Base-by-base conservation (phyloP, 2,113 vertebrate genomes). In the Meriones unguiculatus region DNA sequence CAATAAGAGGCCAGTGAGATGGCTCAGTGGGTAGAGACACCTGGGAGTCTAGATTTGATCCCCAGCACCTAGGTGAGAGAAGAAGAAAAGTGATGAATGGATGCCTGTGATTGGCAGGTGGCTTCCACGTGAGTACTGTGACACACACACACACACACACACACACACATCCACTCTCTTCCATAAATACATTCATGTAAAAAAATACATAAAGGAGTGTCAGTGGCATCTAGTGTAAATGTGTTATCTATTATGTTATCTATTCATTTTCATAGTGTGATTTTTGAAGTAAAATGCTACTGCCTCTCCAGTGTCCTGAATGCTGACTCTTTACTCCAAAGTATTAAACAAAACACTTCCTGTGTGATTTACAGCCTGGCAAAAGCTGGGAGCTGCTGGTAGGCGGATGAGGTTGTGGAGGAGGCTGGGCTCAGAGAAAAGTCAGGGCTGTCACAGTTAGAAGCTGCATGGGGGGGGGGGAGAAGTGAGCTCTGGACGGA, bases 261-360 rank as follows among this genome's bases (percentile, higher is more conserved):
- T 85, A 54, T 85, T 65, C 0, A 3, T 89, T 95, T 87, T 87
- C 88, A 65, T 67, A 57, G 41, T 52, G 59, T 76, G 24, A 80
- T 70, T 93, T 88, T 84, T 93, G 52, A 94, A 94, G 54, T n/a
- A 84, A 88, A 85, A 20, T 52, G 2, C 54, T 10, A 25, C 28
- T 35, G 52, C 22, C 64, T 3, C 8, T 35, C 32, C 35, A 67
- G 24, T 15, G 9, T 46, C 52, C 32, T 50, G 30, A 32, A 50
- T 8, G 3, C 76, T 67, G 87, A 57, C 35, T 78, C 17, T 72
- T 69, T n/a, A 24, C 17, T 65, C 86, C 38, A 28, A 69, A 84
- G 32, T 41, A 30, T 22, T 46, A 62, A 38, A 7, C 22, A 62
- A 62, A 38, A 7, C 22, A 62, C 35, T 62, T 38, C 35, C 80